Conservation (phyloP, 2,888 invertebrate genomes). For the Sepiola atlantica region DNA sequence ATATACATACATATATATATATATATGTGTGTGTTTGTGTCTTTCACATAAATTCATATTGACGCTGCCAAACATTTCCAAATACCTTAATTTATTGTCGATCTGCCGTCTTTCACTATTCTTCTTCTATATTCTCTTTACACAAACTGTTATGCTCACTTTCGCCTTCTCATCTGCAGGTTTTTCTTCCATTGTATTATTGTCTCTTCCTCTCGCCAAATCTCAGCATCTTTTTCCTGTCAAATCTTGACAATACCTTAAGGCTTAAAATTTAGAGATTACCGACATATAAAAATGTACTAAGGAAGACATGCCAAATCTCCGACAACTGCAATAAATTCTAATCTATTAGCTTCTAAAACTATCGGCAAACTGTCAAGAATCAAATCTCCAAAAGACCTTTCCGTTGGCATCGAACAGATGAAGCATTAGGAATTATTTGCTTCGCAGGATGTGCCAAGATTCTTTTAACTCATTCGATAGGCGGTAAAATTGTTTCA, state of each 20-base stretch:
- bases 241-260: neutral
- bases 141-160: neutral
- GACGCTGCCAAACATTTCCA: no score
- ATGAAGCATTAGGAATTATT: neutral
- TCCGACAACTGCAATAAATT: slow-evolving; percentile 32
- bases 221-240: neutral
- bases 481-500: neutral
- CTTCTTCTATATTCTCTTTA: neutral
- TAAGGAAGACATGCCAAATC: neutral
- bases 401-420: neutral
- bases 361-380: slow-evolving; percentile 8
- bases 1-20: no score
- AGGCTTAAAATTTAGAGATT: neutral
- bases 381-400: slow-evolving; percentile 15
- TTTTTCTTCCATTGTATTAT: neutral
- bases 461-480: neutral
- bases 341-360: slow-evolving; percentile 8
- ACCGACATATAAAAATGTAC: neutral
- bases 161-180: neutral
- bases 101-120: neutral
- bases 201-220: neutral
- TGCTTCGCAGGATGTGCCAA: neutral
- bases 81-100: no score
- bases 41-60: no score
- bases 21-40: no score